Evolutionary conservation across 53 echinoderm and acorn worm genomes (phyloP), one percentile per base, ranked within the genome.

Genomic region (Temnopleurus reevesii): DNA sequence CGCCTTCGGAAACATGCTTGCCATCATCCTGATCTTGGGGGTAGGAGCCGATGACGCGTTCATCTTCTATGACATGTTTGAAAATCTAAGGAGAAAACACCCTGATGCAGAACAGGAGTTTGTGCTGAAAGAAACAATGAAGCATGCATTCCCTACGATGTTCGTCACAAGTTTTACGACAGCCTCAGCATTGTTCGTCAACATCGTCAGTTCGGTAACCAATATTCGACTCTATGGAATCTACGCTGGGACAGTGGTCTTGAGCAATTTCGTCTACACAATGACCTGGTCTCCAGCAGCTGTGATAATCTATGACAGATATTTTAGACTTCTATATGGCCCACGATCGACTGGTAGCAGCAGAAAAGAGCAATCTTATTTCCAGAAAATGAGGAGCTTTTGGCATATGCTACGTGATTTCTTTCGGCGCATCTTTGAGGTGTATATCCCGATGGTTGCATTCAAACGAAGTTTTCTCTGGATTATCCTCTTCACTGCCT

Each of bases 21-120:
- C 92, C 2, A 89, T 53, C 2, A 58, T 94, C 4, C 76, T 96
- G 2, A 31, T 96, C 6, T 82, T 94, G 24, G 96, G 92, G 45
- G 86, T 96, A 5, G 96, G 96, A 17, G 96, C 96, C 0, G 96
- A 96, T 65, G 96, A 94, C 53, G 89, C 92, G 1, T 96, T 96
- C 59, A 93, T 96, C 4, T 96, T 76, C 80, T 45, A 89, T 3
- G 96, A 96, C 56, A 65, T 94, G 18, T 96, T 94, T 94, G 90
- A 91, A 46, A 56, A 81, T 24, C 71, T 58, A 19, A 31, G 76
- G 55, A 6, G 27, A 49, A 91, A 93, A 15, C 43, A 29, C 41
- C 43, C 56, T 24, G 43, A 66, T 54, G 43, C 59, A 23, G 19
- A 47, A 64, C 76, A 83, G 43, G 53, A 43, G 28, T 41, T 71